Evolutionary conservation across 2,113 vertebrate species (phyloP), one percentile per base, ranked within the genome.

Genomic region (Brienomyrus brachyistius): DNA sequence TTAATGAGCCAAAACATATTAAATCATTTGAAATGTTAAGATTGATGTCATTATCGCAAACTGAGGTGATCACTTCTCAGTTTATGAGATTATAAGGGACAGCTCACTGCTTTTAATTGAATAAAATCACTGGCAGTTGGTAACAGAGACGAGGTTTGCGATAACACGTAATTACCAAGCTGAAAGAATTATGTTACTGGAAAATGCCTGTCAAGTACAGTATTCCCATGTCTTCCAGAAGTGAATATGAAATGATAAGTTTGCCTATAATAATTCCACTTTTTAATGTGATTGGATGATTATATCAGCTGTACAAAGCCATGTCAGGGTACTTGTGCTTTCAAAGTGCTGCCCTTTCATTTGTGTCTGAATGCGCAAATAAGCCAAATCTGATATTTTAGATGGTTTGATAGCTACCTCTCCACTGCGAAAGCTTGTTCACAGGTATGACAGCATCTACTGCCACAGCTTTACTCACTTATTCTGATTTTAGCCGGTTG

Each of bases 61-160:
- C 82, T 40, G 8, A 4, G 56, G 43, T 51, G 35, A 84, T 89
- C 13, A 13, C 56, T 89, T 89, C 40, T 35, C 88, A 83, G 74
- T 89, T 52, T 84, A 59, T 62, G n/a, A 88, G 80, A 27, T 85
- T 51, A 86, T 52, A 86, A 31, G 5, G 40, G 35, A 89, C 27
- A 45, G 82, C 43, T 84, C 56, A 11, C 80, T 56, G 82, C 83
- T 90, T 66, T 86, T 86, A 74, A 74, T 35, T 88, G 62, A 47
- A 23, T 70, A 66, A 86, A 89, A 31, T 45, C 54, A 43, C 35
- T 62, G 8, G n/a, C 82, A 90, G 77, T 66, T 47, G n/a, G 83
- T 86, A 86, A 70, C 50, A 56, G n/a, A 86, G 89, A 89, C 45
- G 21, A 27, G 40, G 47, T 19, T 86, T 89, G 82, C 15, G 82